Evolutionary conservation across 1,140 invertebrate genomes (phyloP).

Genomic region (Drosophila ananassae): DNA sequence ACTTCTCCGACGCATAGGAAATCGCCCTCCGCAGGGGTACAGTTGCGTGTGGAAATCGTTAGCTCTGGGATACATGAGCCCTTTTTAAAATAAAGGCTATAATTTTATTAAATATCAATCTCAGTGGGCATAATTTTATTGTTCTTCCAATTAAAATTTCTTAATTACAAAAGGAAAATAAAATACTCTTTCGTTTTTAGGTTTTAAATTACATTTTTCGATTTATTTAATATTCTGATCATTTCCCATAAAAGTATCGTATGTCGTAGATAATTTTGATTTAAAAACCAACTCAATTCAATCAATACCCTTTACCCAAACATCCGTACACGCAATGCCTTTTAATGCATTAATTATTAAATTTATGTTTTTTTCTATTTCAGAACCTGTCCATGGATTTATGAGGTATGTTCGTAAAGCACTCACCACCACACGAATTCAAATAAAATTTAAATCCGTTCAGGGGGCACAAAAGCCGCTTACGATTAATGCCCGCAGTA

Average conservation of each 20-base stretch:
- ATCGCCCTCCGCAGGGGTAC: slow-evolving; percentile 27
- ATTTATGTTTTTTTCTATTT: slow-evolving; percentile 25
- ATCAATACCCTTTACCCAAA: neutral
- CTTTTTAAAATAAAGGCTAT: neutral
- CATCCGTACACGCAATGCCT: neutral
- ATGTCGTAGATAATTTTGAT: neutral
- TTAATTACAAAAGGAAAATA: neutral
- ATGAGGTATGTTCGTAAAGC: slow-evolving; percentile 65
- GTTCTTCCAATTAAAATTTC: too few species aligned
- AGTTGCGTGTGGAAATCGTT: slow-evolving; percentile 36
- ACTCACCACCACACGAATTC: slow-evolving; percentile 28
- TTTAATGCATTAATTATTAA: slow-evolving; percentile 17
- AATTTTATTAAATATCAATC: too few species aligned
- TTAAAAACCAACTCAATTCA: slow-evolving; percentile 1
- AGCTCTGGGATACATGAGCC: neutral
- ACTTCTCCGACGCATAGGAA: slow-evolving; percentile 21
- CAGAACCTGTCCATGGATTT: slow-evolving; percentile 72
- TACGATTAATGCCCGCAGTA: slow-evolving; percentile 45
- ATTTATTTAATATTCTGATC: neutral
- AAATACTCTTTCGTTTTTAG: too few species aligned
- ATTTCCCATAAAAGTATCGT: neutral
- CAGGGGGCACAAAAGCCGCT: slow-evolving; percentile 62
- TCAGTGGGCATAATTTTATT: too few species aligned
- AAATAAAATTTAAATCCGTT: slow-evolving; percentile 53
- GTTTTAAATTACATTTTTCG: too few species aligned